Base-by-base conservation (phyloP, 2,113 vertebrate species). In the Oncorhynchus gorbuscha region DNA sequence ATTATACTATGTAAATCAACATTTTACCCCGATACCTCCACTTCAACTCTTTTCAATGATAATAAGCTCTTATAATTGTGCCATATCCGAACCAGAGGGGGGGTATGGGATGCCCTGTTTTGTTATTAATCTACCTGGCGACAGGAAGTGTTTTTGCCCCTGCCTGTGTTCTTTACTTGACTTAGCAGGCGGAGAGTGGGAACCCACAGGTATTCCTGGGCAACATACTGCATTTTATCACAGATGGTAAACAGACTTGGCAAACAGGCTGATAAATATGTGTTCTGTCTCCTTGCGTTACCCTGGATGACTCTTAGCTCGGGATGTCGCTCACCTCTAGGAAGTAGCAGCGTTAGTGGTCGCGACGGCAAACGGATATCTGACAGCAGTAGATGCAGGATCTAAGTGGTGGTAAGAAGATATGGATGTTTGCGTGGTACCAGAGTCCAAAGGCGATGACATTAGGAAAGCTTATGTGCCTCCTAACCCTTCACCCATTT, bases 191-290 rank as follows among this genome's bases (percentile, higher is more conserved):
- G 71, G 79, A 76, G 58, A 26, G 22, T 49, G 39, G 77, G 76
- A 87, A 86, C 64, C 88, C 81, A 85, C 84, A 86, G 85, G 84
- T 74, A 84, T 75, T 51, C 6, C 73, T 75, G 81, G 55, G 76
- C 71, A 74, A 45, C 39, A 8, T 39, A 39, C 35, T 26, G 71
- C 58, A 73, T 75, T 84, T 83, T 79, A 85, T 88, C 74, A 74
- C 66, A 79, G 80, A 85, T 22, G 72, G 84, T 85, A 87, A 91
- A 89, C 85, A 77, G 51, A 3, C 39, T 13, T 73, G 45, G 69
- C 39, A 28, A 28, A 28, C 28, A 28, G 28, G 16, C 72, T 85
- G 85, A 88, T 91, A 84, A 89, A 90, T 81, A 82, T 75, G 70
- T 80, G 70, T 73, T 77, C 75, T 45, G 75, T 76, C 79, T 75